Percentiles rank a stretch among this genome's conserved stretches.
Conservation (phyloP, 2,113 vertebrate species). For the Malurus alboscapulatus region DNA sequence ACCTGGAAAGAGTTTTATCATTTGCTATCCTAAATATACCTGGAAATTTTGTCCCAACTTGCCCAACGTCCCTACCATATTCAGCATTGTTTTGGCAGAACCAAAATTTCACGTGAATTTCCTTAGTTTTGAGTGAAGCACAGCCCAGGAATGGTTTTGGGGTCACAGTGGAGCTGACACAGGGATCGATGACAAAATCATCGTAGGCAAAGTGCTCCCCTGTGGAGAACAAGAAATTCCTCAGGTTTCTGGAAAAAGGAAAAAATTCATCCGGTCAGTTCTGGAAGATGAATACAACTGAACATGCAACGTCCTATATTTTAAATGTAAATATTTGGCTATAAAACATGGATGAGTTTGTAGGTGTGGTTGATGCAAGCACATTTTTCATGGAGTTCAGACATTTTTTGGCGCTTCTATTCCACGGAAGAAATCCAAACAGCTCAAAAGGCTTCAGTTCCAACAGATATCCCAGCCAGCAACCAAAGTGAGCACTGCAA, state of each 20-base stretch:
- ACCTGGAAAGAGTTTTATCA: not conserved
- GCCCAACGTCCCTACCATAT: not conserved
- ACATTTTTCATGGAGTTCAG: not conserved
- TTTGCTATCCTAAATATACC: not conserved
- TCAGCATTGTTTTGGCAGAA: not conserved
- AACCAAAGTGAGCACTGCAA: not conserved
- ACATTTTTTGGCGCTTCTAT: not conserved
- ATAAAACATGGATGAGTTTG: not conserved
- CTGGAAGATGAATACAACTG: not conserved
- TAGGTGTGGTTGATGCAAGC: not conserved
- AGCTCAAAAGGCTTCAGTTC: not conserved
- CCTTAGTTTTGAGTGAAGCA: not conserved
- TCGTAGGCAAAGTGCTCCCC: not conserved
- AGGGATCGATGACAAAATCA: not conserved
- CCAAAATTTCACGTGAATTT: not conserved
- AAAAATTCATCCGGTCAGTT: not conserved
- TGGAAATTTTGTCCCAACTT: not conserved
- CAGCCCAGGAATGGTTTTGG: not conserved
- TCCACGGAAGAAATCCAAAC: not conserved
- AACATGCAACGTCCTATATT: not conserved
- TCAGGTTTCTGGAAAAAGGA: not conserved
- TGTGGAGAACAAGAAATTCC: not conserved
- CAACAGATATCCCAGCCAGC: not conserved
- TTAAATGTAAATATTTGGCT: not conserved
- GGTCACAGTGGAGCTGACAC: not conserved